phyloP scores from a whole-genome alignment of 2,888 invertebrate species.

The Euzetes globulus region DNA sequence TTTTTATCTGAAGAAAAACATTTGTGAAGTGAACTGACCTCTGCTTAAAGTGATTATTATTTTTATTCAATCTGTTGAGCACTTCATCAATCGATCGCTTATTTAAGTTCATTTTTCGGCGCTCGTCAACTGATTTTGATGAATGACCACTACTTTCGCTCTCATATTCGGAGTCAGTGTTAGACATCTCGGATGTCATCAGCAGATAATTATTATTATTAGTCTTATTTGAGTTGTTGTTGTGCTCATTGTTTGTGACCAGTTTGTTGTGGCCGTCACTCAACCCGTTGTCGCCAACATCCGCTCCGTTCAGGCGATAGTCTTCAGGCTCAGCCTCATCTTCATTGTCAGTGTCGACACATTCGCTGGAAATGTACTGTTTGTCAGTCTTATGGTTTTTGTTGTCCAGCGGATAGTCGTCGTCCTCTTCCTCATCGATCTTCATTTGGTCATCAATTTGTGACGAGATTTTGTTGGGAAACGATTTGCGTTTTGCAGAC shows the following conservation, averaged over 20 bases:
- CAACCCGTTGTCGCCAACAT: not conserved
- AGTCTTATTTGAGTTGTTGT: not conserved
- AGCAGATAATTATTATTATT: conserved; percentile 1
- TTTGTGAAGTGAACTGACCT: not conserved
- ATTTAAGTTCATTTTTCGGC: not conserved
- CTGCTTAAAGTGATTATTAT: conserved; percentile 16
- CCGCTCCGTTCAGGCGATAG: not conserved
- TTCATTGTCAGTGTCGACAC: conserved; percentile 15
- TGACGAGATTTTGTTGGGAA: conserved; percentile 24
- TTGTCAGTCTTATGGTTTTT: not conserved
- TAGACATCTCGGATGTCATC: not conserved
- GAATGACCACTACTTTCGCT: conserved; percentile 20
- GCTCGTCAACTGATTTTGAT: conserved; percentile 1
- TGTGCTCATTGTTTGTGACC: not conserved
- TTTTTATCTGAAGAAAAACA: not conserved
- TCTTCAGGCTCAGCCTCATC: conserved; percentile 8
- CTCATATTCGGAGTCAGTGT: conserved; percentile 6
- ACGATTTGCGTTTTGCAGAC: conserved; percentile 28
- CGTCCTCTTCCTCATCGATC: conserved; percentile 14
- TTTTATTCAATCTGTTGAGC: conserved; percentile 16
- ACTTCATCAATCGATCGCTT: conserved; percentile 24
- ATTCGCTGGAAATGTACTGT: conserved; percentile 1
- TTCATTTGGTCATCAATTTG: conserved; percentile 22
- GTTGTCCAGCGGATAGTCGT: conserved; percentile 6
- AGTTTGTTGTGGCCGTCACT: not conserved